These are phyloP conservation scores for Macrotis lagotis DNA, from an alignment of 2,113 vertebrate genomes.

Conservation along the genomic window DNA sequence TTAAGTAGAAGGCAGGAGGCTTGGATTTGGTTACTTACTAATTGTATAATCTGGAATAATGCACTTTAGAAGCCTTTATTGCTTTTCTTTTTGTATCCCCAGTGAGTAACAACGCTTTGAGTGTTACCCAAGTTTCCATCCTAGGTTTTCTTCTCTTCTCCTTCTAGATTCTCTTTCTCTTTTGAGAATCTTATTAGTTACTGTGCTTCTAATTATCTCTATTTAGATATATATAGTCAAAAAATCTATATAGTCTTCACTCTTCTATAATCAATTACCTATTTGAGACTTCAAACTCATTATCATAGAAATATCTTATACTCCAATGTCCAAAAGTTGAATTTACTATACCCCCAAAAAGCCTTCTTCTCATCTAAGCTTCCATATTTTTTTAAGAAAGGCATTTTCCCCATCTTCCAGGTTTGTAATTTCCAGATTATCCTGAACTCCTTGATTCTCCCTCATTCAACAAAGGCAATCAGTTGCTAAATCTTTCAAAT, in stretches of 20 bases:
- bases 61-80: not conserved
- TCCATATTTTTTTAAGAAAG: not conserved
- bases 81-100: not conserved
- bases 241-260: not conserved
- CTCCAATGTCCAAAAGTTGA: not conserved
- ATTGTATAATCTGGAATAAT: not conserved
- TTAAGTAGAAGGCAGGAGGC: not conserved
- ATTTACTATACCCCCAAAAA: not conserved
- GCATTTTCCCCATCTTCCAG: not conserved
- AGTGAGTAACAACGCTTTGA: too few species aligned
- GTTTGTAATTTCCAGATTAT: not conserved
- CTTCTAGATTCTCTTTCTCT: too few species aligned
- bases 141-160: too few species aligned
- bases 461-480: not conserved
- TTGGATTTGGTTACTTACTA: not conserved
- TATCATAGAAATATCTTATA: not conserved
- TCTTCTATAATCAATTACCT: not conserved
- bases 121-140: too few species aligned
- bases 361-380: not conserved
- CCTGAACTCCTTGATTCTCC: not conserved
- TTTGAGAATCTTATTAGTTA: too few species aligned
- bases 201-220: not conserved
- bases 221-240: not conserved
- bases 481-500: not conserved
- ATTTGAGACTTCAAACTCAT: not conserved